These are phyloP conservation scores for Sycophila texana DNA, from an alignment of 2,888 invertebrate species.

Conservation along the genomic window DNA sequence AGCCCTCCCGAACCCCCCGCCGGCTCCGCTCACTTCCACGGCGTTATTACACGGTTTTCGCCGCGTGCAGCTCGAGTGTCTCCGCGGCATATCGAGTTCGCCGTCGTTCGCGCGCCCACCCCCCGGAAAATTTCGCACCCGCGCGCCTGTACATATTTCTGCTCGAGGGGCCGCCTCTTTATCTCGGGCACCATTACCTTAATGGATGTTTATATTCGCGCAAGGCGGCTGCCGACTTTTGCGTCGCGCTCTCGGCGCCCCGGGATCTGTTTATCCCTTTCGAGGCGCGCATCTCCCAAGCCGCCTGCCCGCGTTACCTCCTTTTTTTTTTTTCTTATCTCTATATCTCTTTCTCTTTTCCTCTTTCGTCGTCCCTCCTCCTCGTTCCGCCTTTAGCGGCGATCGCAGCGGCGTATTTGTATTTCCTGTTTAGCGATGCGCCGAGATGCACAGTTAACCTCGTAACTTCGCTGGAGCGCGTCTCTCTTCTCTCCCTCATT, in stretches of 20 bases:
- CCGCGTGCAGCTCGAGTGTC: not conserved
- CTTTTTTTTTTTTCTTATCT: too few relatives aligned
- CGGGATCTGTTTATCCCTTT: not conserved
- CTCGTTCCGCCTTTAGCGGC: too few relatives aligned
- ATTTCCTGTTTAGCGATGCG: not conserved
- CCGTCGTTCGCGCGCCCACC: too few relatives aligned
- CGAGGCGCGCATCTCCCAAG: not conserved
- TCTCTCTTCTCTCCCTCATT: too few relatives aligned
- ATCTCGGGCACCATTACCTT: slow-evolving; percentile 46
- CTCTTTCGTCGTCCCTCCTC: too few relatives aligned
- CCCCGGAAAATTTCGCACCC: slow-evolving; percentile 4
- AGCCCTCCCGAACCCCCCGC: too few relatives aligned
- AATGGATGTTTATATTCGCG: slow-evolving; percentile 52
- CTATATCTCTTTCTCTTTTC: too few relatives aligned
- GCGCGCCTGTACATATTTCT: slow-evolving; percentile 4
- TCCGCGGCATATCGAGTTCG: not conserved
- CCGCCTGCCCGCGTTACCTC: not conserved
- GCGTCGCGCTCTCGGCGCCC: not conserved
- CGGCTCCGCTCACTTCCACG: too few relatives aligned
- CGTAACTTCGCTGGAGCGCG: too few relatives aligned
- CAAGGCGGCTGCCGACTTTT: not conserved
- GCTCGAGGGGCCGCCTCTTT: not conserved
- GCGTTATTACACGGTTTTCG: not conserved
- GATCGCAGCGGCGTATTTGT: not conserved
- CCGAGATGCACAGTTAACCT: not conserved